Conservation (phyloP, 2,797 vertebrate genomes). For the Chlorospingus semifuscus region DNA sequence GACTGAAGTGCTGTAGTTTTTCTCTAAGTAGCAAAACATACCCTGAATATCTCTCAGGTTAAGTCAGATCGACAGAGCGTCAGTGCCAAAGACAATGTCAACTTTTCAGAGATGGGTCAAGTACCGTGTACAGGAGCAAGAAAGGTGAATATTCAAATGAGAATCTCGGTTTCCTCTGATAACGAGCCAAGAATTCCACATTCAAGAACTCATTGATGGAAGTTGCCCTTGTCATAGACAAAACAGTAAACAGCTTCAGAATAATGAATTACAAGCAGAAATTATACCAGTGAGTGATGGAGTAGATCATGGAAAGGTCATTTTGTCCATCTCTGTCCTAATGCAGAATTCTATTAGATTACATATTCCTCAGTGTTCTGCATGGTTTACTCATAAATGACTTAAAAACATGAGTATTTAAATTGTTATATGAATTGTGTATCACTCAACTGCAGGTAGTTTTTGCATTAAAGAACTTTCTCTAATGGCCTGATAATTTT, state of each 20-base stretch:
- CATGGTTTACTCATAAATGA: background rate
- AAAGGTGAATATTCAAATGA: slow-evolving; percentile 16
- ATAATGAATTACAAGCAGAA: slow-evolving; percentile 42
- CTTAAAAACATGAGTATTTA: background rate
- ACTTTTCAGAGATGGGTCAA: background rate
- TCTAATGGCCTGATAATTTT: background rate
- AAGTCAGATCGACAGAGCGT: background rate
- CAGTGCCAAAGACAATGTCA: background rate
- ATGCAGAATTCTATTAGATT: background rate
- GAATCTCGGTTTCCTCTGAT: background rate
- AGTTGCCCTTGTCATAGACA: slow-evolving; percentile 11
- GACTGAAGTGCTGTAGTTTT: slow-evolving; percentile 16
- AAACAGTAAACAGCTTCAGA: slow-evolving; percentile 40
- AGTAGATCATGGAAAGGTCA: background rate
- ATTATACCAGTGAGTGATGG: background rate
- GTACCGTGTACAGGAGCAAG: background rate
- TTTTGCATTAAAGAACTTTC: background rate
- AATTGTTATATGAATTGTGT: background rate
- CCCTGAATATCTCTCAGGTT: background rate
- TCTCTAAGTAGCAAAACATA: slow-evolving; percentile 15
- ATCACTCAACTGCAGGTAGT: background rate
- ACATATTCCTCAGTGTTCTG: background rate
- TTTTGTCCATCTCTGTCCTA: background rate
- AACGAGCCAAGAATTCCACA: background rate
- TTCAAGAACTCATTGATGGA: background rate